These are phyloP conservation scores for Melanotaenia pygmaea DNA, from an alignment of 2,797 vertebrate genomes.

Conservation along the genomic window DNA sequence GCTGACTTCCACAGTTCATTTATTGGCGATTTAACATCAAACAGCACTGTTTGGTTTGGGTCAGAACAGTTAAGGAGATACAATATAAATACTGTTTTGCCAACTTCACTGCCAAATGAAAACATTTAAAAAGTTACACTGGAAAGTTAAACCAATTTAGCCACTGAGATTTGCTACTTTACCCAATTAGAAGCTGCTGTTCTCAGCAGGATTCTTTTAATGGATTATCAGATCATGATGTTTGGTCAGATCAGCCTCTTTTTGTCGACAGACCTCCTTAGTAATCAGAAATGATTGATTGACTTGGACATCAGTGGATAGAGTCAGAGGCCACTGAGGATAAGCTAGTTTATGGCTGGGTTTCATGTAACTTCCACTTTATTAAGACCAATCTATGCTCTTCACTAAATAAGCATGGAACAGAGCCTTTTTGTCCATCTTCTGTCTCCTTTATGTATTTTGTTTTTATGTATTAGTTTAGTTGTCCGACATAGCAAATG, in stretches of 20 bases:
- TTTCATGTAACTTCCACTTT: too few relatives aligned
- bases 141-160: slow-evolving; percentile 9
- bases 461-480: too few relatives aligned
- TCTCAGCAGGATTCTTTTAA: not conserved
- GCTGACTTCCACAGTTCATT: slow-evolving; percentile 31
- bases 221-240: too few relatives aligned
- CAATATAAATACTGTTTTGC: slow-evolving; percentile 2
- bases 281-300: too few relatives aligned
- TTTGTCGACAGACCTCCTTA: too few relatives aligned
- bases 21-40: slow-evolving; percentile 50
- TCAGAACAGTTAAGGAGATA: slow-evolving; percentile 13
- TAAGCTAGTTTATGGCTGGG: not conserved
- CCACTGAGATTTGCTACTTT: not conserved
- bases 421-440: too few relatives aligned
- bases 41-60: slow-evolving; percentile 24
- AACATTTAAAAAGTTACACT: not conserved
- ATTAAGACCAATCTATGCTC: too few relatives aligned
- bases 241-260: too few relatives aligned
- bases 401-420: too few relatives aligned
- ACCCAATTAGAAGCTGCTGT: not conserved
- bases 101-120: slow-evolving; percentile 2
- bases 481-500: too few relatives aligned
- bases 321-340: too few relatives aligned
- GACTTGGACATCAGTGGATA: not conserved
- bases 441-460: too few relatives aligned